phyloP scores from a whole-genome alignment of 2,888 invertebrate species.

The Netelia inedita region DNA sequence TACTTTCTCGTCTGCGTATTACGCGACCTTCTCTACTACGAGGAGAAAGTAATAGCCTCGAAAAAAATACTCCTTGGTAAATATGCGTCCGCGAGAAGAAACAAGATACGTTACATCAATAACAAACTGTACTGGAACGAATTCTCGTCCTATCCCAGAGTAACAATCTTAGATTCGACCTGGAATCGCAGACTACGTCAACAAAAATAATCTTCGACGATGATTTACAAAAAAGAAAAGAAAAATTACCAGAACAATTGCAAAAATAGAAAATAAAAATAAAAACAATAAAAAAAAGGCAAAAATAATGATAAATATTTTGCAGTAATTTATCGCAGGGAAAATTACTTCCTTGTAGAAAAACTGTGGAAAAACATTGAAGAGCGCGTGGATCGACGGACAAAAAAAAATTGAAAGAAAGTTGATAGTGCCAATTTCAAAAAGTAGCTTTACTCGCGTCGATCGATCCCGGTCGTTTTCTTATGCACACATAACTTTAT shows the following conservation, averaged over 20 bases:
- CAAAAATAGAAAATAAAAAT: too few species aligned
- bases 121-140: constrained; percentile 59
- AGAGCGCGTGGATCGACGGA: background rate
- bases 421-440: background rate
- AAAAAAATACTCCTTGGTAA: constrained; percentile 3
- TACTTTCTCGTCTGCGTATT: constrained; percentile 87
- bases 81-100: background rate
- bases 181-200: background rate
- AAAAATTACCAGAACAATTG: too few species aligned
- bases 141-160: constrained; percentile 41
- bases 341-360: too few species aligned
- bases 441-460: constrained; percentile 7
- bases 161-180: background rate
- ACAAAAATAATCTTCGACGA: background rate
- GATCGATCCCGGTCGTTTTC: constrained; percentile 34
- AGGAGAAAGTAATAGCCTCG: too few species aligned
- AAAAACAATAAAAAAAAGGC: too few species aligned
- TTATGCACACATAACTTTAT: constrained; percentile 34
- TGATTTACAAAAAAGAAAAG: too few species aligned
- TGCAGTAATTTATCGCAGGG: too few species aligned
- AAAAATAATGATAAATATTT: too few species aligned
- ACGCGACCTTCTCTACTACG: constrained; percentile 28
- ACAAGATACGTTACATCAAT: constrained; percentile 24
- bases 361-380: too few species aligned
- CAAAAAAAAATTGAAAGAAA: background rate